Percentiles rank a stretch among this genome's conserved stretches.
Evolutionary conservation across 1,140 invertebrate species (phyloP).

Genomic region (Sipha flava): DNA sequence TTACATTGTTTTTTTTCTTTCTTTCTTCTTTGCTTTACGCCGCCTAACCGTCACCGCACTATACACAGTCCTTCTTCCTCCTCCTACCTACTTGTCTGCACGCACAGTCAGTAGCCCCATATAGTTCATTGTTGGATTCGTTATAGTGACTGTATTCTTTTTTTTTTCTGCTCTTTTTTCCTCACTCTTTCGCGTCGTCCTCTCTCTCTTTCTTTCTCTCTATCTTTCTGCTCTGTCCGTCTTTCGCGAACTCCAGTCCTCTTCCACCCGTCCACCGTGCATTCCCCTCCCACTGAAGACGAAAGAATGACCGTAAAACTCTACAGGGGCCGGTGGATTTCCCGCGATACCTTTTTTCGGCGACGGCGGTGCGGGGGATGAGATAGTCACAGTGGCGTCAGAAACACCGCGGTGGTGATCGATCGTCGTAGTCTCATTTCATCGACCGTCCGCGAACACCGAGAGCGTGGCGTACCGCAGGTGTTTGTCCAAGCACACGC

Average conservation of each 20-base stretch:
- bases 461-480: too few relatives aligned
- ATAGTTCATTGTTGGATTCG: conserved; percentile 13
- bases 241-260: too few relatives aligned
- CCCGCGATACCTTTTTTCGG: neutral
- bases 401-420: neutral
- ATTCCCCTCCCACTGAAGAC: neutral
- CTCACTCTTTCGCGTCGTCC: neutral
- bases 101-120: neutral
- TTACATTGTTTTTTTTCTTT: neutral
- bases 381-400: too few relatives aligned
- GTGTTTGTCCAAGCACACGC: neutral
- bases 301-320: neutral
- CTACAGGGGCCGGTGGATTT: neutral
- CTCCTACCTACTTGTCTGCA: neutral
- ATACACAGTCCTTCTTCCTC: neutral
- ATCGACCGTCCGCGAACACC: neutral
- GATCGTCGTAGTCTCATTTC: neutral
- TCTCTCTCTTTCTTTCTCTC: neutral
- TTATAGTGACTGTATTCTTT: neutral
- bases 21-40: neutral
- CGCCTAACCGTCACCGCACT: neutral
- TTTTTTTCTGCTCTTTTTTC: too few relatives aligned
- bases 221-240: too few relatives aligned
- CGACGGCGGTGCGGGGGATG: neutral
- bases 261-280: too few relatives aligned